A percentile compares a stretch with the other conserved stretches of the same genome.
Conservation (phyloP, 2,888 invertebrate species). For the Andrena praecox region DNA sequence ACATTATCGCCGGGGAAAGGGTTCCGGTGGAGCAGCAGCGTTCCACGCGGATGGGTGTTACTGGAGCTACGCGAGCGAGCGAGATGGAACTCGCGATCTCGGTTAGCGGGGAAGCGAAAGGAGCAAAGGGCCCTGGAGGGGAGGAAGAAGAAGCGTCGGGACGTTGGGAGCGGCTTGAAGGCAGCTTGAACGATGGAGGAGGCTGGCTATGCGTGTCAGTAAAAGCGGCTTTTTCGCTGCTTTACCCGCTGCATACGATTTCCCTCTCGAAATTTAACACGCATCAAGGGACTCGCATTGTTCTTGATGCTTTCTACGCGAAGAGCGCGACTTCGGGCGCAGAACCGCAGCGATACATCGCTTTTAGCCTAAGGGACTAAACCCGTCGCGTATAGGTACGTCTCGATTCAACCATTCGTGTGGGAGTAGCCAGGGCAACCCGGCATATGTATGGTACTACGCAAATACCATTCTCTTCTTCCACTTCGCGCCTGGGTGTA, state of each 20-base stretch:
- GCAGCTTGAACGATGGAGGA: conserved; percentile 13
- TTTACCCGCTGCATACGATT: background rate
- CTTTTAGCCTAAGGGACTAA: too few species aligned
- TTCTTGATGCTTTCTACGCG: background rate
- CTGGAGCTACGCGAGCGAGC: conserved; percentile 51
- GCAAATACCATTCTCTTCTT: too few species aligned
- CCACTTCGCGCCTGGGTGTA: too few species aligned
- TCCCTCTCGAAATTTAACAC: background rate
- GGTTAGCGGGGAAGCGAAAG: conserved; percentile 49
- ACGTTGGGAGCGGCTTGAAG: conserved; percentile 18
- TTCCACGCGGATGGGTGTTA: conserved; percentile 67
- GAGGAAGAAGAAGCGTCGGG: conserved; percentile 11
- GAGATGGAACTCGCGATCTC: conserved; percentile 47
- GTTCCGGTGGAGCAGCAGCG: conserved; percentile 54
- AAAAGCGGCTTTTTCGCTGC: conserved; percentile 19
- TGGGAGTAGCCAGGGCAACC: too few species aligned
- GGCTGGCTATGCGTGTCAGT: conserved; percentile 7
- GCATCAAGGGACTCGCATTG: background rate
- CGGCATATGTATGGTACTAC: too few species aligned
- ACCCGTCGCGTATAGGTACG: too few species aligned
- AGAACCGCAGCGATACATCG: too few species aligned
- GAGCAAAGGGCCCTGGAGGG: background rate
- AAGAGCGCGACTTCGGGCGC: conserved; percentile 7
- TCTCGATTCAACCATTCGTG: too few species aligned
- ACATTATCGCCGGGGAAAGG: conserved; percentile 64